Evolutionary conservation across 1,140 invertebrate genomes (phyloP), one percentile per base, ranked within the genome.

Genomic region (Episyrphus balteatus): DNA sequence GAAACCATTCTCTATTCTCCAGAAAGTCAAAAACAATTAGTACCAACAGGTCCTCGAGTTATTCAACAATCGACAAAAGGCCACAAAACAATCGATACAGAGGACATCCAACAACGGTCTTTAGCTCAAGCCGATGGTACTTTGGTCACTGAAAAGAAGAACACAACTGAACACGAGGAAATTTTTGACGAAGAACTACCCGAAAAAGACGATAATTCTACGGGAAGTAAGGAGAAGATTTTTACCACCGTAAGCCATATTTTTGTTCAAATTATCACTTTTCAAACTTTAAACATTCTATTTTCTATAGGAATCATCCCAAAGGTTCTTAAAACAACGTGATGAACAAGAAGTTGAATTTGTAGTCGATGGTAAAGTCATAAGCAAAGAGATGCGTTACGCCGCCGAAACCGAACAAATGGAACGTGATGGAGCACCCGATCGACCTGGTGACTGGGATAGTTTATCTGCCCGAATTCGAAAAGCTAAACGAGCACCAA

Each of bases 81-180:
- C 47, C 81, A 81, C 51, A 86, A 86, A 62, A 83, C 83, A 30
- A 79, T 85, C 55, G 87, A 90, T 69, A 88, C 87, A 42, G 87
- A 90, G 74, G 85, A 89, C 52, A 84, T 80, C 34, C 70, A 74
- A 46, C 78, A 81, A 55, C 68, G 76, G 41, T 78, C 77, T 51
- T 74, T 80, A 42, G 62, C 83, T 14, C 78, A 83, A 53, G 74
- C 80, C 21, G 85, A 89, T 70, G 90, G 90, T 12, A 81, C 84
- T 51, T 77, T 92, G 45, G 79, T 90, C 48, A 92, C 88, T 1
- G 88, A 92, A 72, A 87, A 77, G 21, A 76, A 79, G 51, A 78
- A 78, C 38, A 86, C 82, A 32, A 82, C 80, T 50, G 86, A 92
- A 67, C 86, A 89, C 75, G 86, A 90, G 63, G 79, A 85, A 73